Evolutionary conservation across 1,140 invertebrate genomes (phyloP), one percentile per base, ranked within the genome.

Genomic region (Zaprionus kolodkinae): DNA sequence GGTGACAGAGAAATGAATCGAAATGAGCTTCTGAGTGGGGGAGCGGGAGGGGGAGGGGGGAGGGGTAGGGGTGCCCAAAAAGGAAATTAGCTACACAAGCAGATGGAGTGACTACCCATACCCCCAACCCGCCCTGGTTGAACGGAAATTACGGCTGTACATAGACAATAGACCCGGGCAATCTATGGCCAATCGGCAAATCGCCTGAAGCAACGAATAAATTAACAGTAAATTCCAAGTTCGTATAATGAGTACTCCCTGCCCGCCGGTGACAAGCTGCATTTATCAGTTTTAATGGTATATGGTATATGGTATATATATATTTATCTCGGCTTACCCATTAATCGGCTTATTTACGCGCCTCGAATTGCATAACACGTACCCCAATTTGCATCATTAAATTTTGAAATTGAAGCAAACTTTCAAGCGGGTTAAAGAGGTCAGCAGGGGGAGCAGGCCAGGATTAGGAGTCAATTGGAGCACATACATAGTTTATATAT

Each of bases 61-160:
- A 40, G 63, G 45, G 35, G 11, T 15, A 2, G 6, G 21, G 9
- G 1, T 52, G 48, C 57, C 38, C 61, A 71, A 40, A 43, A 76
- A 81, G 82, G 79, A 85, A 85, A 85, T 85, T 85, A 85, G 86
- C 72, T 79, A 79, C 67, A 83, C 66, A 73, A 30, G 11, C 2
- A 10, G 33, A 2, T 21, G 21, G 21, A 21, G 21, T 21, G 21
- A 21, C 21, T 21, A 21, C 21, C 21, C 21, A 21, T n/a, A 2
- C 21, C 6, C 7, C 40, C 40, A 0, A n/a, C n/a, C 6, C 7
- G 6, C n/a, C 6, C n/a, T 2, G 7, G 7, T 9, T 2, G n/a
- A 45, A 66, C 79, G 79, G 69, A 87, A 79, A 79, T 85, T 78
- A 82, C 65, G 76, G 70, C 69, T 66, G 70, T 54, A 21, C 38